Percentiles rank a stretch among this genome's conserved stretches.
Evolutionary conservation across 2,797 vertebrate genomes (phyloP).

Genomic region (Phataginus tricuspis): DNA sequence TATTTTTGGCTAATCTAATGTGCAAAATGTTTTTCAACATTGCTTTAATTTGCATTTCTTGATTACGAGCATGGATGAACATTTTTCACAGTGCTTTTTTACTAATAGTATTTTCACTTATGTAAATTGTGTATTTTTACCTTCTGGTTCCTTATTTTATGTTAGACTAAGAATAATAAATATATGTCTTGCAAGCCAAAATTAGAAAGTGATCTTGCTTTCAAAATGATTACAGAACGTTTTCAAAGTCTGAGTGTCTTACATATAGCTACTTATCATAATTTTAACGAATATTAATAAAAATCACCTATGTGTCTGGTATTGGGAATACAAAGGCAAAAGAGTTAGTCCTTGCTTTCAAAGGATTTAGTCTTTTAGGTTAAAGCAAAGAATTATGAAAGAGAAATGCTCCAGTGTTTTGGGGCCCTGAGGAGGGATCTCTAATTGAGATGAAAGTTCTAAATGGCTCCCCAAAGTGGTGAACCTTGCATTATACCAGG

Average conservation of each 20-base stretch:
- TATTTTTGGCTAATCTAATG: constrained; percentile 56
- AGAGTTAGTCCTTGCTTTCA: constrained; percentile 1
- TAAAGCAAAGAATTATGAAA: not conserved
- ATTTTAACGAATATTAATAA: constrained; percentile 14
- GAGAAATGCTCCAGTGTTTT: not conserved
- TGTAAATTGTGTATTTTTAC: constrained; percentile 58
- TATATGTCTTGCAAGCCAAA: not conserved
- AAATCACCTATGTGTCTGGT: not conserved
- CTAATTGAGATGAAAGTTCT: not conserved
- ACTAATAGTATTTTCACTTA: constrained; percentile 59
- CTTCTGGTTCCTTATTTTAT: constrained; percentile 62
- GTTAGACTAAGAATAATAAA: constrained; percentile 58
- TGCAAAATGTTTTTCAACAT: constrained; percentile 36
- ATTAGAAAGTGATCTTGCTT: constrained; percentile 55
- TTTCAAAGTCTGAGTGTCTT: constrained; percentile 6
- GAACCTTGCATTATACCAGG: not conserved
- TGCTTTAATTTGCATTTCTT: constrained; percentile 70
- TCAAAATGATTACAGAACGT: constrained; percentile 37
- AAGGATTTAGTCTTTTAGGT: not conserved
- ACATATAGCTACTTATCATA: not conserved
- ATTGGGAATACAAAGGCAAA: not conserved
- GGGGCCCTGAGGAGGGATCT: not conserved
- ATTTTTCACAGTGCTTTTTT: constrained; percentile 66
- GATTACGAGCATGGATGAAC: constrained; percentile 51
- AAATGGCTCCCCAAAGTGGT: not conserved